These are phyloP conservation scores for Collichthys lucidus DNA, from an alignment of 2,113 vertebrate genomes.

Conservation along the genomic window DNA sequence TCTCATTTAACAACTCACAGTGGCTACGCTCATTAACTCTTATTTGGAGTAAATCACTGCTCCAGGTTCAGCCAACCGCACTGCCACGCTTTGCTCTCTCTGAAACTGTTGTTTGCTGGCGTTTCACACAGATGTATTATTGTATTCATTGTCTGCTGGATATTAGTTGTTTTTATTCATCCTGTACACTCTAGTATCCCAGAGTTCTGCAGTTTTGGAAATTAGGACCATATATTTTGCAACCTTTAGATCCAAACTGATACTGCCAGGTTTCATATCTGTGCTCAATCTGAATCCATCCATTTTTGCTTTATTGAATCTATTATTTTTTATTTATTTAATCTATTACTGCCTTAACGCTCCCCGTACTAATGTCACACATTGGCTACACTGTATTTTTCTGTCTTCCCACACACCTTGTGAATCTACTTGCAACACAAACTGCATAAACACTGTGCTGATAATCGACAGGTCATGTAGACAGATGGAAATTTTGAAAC, in stretches of 20 bases:
- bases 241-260: neutral
- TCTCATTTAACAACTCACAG: conserved; percentile 11
- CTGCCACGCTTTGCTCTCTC: neutral
- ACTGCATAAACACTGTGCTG: no score
- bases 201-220: neutral
- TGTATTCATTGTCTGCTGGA: neutral
- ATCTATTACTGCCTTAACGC: neutral
- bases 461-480: no score
- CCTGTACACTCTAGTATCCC: neutral
- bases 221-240: neutral
- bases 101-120: neutral
- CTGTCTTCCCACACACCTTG: neutral
- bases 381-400: neutral
- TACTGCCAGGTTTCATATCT: neutral
- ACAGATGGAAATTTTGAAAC: neutral
- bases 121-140: neutral
- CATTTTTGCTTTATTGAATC: neutral
- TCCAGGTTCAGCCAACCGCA: neutral
- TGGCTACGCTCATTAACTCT: neutral
- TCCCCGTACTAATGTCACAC: neutral
- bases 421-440: neutral
- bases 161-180: neutral
- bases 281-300: neutral
- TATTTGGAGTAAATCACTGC: neutral
- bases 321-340: no score